Base-by-base conservation (phyloP, 2,113 vertebrate genomes). In the Pedionomus torquatus region DNA sequence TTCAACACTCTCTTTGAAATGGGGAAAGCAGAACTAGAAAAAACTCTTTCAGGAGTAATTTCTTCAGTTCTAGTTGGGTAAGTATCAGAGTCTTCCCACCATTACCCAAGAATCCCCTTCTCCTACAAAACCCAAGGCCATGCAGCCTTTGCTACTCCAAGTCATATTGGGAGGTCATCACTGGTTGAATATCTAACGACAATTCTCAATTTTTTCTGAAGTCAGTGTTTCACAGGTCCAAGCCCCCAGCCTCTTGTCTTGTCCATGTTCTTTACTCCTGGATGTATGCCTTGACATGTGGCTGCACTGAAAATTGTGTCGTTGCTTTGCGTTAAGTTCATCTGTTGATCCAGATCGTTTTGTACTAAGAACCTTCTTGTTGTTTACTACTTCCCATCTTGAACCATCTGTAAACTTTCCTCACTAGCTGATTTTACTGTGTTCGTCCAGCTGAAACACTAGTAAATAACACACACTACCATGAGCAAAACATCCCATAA, bases 211-310 rank as follows among this genome's bases (percentile, higher is more conserved):
- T 70, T 89, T 58, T 87, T 66, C 60, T 46, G 17, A 68, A 83
- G 64, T 49, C 44, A 16, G 21, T 33, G 52, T 23, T 48, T 48
- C 2, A 3, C 35, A 52, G 25, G 75, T n/a, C 28, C 1, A 1
- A n/a, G 18, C 17, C 37, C 60, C n/a, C 81, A 60, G 52, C 24
- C 48, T 55, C 52, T 63, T 46, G 25, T 65, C 46, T 5, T 25
- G 23, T 5, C 20, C 30, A 14, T 13, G 33, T 35, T 85, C 65
- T 71, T 46, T 82, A 19, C n/a, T 75, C n/a, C 37, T 17, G 43
- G 28, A 37, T 14, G 1, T 17, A 9, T 0, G 1, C 24, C 46
- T 15, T 78, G 33, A 51, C 14, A 74, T 11, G 9, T 11, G 33
- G 37, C n/a, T 65, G 61, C 48, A 46, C 55, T 74, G 49, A 44